Conservation (phyloP, 2,797 vertebrate genomes). For the Triplophysa yarkandensis region DNA sequence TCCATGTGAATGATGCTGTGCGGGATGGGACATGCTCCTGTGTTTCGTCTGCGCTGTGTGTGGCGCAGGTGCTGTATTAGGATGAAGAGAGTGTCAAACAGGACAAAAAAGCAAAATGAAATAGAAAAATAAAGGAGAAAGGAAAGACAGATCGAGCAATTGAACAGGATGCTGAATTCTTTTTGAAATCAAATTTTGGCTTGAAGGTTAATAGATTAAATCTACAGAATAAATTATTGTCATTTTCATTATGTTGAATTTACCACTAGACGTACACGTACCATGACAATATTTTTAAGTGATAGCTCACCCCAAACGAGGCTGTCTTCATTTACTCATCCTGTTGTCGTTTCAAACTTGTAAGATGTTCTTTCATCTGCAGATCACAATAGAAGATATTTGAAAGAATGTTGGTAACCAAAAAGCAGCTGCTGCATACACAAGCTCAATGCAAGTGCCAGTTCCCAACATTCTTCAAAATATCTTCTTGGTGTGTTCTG, state of each 20-base stretch:
- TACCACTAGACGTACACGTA: background rate
- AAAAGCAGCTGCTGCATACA: too few relatives aligned
- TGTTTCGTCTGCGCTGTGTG: constrained; percentile 7
- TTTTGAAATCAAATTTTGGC: constrained; percentile 4
- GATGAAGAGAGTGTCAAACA: constrained; percentile 36
- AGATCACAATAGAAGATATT: too few relatives aligned
- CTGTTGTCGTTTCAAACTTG: too few relatives aligned
- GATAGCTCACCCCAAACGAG: too few relatives aligned
- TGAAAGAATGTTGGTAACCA: too few relatives aligned
- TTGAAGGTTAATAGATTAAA: background rate
- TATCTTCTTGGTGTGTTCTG: too few relatives aligned
- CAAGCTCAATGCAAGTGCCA: too few relatives aligned
- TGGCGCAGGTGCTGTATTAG: constrained; percentile 39
- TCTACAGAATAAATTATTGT: background rate
- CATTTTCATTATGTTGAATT: background rate
- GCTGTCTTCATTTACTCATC: too few relatives aligned
- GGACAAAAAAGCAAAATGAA: constrained; percentile 25
- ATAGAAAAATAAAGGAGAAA: constrained; percentile 33
- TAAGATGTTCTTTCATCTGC: too few relatives aligned
- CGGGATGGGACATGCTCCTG: constrained; percentile 37
- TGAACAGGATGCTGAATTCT: constrained; percentile 4
- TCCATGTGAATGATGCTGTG: constrained; percentile 33
- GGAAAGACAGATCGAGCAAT: constrained; percentile 26
- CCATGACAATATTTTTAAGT: too few relatives aligned
- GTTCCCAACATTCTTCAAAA: too few relatives aligned